These are phyloP conservation scores for Chionomys nivalis DNA, from an alignment of 2,113 vertebrate genomes.

Conservation along the genomic window DNA sequence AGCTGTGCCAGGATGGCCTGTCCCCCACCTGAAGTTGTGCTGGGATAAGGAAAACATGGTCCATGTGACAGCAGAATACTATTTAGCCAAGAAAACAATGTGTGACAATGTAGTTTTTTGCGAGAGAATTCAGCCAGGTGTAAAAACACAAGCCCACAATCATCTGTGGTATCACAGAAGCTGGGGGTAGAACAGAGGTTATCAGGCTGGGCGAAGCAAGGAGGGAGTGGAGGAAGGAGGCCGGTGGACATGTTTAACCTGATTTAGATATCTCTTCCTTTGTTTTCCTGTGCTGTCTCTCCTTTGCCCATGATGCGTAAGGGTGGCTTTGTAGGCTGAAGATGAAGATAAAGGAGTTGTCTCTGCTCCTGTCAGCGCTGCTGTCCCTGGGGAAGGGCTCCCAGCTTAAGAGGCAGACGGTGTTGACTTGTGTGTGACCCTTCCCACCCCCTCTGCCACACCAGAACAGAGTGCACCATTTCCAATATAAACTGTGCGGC, in stretches of 20 bases:
- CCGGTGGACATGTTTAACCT: neutral
- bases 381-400: neutral
- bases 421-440: neutral
- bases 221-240: no score
- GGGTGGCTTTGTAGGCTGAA: neutral
- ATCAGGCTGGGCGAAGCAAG: neutral
- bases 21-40: no score
- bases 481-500: conserved; percentile 50
- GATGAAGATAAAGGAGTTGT: neutral
- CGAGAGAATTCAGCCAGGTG: neutral
- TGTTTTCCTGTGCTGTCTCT: neutral
- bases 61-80: neutral
- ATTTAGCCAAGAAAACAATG: neutral
- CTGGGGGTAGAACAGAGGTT: neutral
- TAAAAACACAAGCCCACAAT: neutral
- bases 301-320: neutral
- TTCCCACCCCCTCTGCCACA: neutral
- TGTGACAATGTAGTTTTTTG: no score
- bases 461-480: conserved; percentile 28
- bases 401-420: neutral
- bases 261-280: neutral
- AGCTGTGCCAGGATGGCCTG: no score
- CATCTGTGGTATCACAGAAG: neutral
- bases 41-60: neutral
- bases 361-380: accelerated